Base-by-base conservation (phyloP, 2,888 invertebrate genomes). In the Crematogaster levior region DNA sequence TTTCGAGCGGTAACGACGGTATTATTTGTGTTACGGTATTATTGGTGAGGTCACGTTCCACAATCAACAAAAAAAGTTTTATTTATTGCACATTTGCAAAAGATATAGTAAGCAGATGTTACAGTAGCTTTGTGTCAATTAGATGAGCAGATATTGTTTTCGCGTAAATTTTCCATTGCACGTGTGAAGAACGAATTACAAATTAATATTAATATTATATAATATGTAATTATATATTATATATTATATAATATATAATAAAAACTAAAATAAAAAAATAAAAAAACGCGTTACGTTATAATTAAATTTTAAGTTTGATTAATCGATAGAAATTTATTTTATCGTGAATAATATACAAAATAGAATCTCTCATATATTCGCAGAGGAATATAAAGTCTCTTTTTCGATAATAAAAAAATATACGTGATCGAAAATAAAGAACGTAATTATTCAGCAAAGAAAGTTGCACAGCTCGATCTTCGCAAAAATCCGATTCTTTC, bases 1-100 rank as follows among this genome's bases (percentile, higher is more conserved):
- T 77, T 56, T 79, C 56, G 43, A 75, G 7, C 56, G 43, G 21
- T 66, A 56, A 53, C 65, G 56, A 43, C 77, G 43, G 68, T 79
- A 79, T 79, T 79, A 79, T 79, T 79, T 79, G 77, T 34, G 56
- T 66, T 66, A 40, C 60, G 10, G 77, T 66, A 77, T 77, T 66
- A 77, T 77, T 77, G 66, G 56, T 21, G 30, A 24, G 21, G 30
- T 66, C 40, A 43, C 53, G 77, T 56, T 63, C 43, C 53, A n/a
- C 56, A 43, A 79, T 68, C 77, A 68, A 56, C 24, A 43, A 68
- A 56, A 56, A 34, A 21, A n/a, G n/a, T n/a, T n/a, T 56, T 56
- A 46, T 79, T 79, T 79, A 79, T 79, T 34, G n/a, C 24, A 34
- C 68, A 43, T 37, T 30, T n/a, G 68, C 56, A 40, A 40, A 37